Evolutionary conservation across 1,140 invertebrate genomes (phyloP), one percentile per base, ranked within the genome.

Genomic region (Bombus sibiricus): DNA sequence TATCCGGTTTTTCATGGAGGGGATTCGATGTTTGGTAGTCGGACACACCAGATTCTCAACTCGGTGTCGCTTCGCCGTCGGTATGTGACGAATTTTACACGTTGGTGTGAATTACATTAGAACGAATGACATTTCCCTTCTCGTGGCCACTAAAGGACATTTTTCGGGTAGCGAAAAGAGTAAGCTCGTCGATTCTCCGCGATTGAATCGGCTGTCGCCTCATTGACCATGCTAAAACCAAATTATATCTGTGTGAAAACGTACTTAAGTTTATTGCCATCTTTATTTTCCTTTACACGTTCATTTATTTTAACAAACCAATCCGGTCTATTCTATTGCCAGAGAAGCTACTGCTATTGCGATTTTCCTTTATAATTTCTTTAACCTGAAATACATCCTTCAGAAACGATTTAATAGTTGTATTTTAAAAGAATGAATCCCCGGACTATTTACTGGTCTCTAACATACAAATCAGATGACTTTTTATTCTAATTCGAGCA

Each of bases 11-110:
- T 13, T 37, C 25, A 12, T n/a, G 18, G 15, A 83, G 74, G 18
- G 41, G 81, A 75, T 75, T 34, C 41, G 13, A 18, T 69, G 41
- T 74, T 81, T 85, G 68, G 53, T 64, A 62, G 78, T n/a, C 15
- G 62, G 75, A 69, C 76, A 79, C 69, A 22, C 82, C 47, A 81
- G 76, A 83, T 74, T 74, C 41, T 83, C 69, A 59, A 68, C 57
- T 71, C 64, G 32, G 59, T 77, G 43, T 73, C 78, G 37, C 72
- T 78, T 85, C 81, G n/a, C 79, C 79, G 83, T 89, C 85, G 85
- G 79, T 85, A 91, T 68, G 90, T 91, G 90, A 91, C 90, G 84
- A 91, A 91, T 91, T 86, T 91, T 89, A 91, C 90, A 91, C 90
- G 62, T 68, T 77, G 78, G 90, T 91, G 90, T 90, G 86, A 91